These are phyloP conservation scores for Neodiprion virginianus DNA, from an alignment of 1,140 invertebrate species.

Conservation along the genomic window DNA sequence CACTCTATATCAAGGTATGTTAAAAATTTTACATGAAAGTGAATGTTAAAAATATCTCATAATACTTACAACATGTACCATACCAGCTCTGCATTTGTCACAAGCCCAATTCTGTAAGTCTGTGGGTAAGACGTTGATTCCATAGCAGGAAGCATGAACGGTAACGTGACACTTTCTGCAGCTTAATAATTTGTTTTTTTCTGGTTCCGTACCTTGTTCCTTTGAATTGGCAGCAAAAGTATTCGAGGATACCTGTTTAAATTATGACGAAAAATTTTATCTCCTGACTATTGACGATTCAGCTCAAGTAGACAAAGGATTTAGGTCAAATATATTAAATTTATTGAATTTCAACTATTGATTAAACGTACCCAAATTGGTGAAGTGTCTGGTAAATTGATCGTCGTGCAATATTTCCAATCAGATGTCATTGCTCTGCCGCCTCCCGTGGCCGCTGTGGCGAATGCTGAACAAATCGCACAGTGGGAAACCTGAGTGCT, in stretches of 20 bases:
- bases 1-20: too few relatives aligned
- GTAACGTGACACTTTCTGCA: conserved; percentile 60
- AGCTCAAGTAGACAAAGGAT: not conserved
- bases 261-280: conserved; percentile 11
- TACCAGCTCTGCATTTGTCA: conserved; percentile 59
- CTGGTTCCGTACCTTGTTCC: conserved; percentile 50
- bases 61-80: conserved; percentile 45
- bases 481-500: conserved; percentile 55
- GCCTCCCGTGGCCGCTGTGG: conserved; percentile 37
- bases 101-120: conserved; percentile 59
- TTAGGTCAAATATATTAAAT: conserved; percentile 7
- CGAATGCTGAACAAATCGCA: conserved; percentile 52
- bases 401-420: conserved; percentile 53
- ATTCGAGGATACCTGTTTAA: conserved; percentile 47
- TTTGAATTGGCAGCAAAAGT: conserved; percentile 57
- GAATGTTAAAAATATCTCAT: conserved; percentile 45
- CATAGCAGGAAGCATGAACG: conserved; percentile 62
- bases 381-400: conserved; percentile 53
- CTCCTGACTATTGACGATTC: not conserved
- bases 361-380: conserved; percentile 52
- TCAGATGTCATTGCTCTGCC: conserved; percentile 52
- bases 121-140: conserved; percentile 50
- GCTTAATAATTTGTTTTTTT: conserved; percentile 55
- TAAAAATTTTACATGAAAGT: conserved; percentile 23
- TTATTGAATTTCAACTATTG: conserved; percentile 17